Evolutionary conservation across 1,140 invertebrate genomes (phyloP).

Genomic region (Liolophura sinensis): DNA sequence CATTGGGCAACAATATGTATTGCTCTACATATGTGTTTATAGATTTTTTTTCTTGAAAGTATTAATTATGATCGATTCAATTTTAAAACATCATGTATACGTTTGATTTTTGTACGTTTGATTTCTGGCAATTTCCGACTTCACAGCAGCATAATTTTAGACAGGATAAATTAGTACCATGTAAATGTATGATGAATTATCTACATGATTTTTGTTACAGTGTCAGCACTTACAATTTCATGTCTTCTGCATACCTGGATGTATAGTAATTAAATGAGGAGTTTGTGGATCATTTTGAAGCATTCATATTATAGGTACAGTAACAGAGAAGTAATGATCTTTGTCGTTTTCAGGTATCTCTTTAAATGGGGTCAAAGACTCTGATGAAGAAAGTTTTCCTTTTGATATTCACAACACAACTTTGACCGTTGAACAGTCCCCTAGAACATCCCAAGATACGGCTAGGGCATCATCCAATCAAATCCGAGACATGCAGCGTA

Average conservation of each 20-base stretch:
- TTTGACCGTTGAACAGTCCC: slow-evolving; percentile 36
- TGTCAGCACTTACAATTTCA: not conserved
- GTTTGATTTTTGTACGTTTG: too few relatives aligned
- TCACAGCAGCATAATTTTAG: too few relatives aligned
- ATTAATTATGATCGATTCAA: too few relatives aligned
- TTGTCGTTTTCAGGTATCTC: slow-evolving; percentile 22
- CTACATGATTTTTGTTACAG: slow-evolving; percentile 3
- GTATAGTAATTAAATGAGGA: not conserved
- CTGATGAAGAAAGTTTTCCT: slow-evolving; percentile 40
- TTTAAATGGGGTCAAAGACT: slow-evolving; percentile 39
- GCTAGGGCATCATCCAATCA: slow-evolving; percentile 5
- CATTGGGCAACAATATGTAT: too few relatives aligned
- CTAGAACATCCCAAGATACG: slow-evolving; percentile 13
- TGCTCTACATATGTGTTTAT: too few relatives aligned
- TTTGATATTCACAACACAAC: slow-evolving; percentile 50
- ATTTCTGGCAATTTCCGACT: too few relatives aligned
- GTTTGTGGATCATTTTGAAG: not conserved
- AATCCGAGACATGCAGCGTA: slow-evolving; percentile 55
- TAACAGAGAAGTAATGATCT: not conserved
- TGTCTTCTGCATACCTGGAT: not conserved
- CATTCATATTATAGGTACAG: not conserved
- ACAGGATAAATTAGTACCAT: not conserved
- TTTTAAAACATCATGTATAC: too few relatives aligned
- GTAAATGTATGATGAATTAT: slow-evolving; percentile 1
- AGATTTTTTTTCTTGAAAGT: too few relatives aligned